phyloP scores from a whole-genome alignment of 2,888 invertebrate genomes.

The Protophormia terraenovae region DNA sequence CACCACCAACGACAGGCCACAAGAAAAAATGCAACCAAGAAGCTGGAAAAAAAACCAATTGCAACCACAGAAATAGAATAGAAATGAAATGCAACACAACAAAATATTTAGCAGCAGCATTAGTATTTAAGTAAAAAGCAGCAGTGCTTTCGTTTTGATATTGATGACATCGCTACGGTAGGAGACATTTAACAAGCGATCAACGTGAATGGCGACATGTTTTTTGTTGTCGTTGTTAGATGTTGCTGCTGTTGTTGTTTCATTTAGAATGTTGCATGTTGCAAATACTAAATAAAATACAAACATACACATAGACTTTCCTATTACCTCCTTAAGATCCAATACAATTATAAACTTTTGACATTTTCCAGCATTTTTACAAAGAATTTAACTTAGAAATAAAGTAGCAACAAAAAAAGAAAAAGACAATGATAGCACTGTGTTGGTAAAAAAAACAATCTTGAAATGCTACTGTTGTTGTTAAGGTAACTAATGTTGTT shows the following conservation, averaged over 20 bases:
- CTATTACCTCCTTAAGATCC: neutral
- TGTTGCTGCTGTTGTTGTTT: constrained; percentile 41
- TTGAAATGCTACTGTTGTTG: constrained; percentile 40
- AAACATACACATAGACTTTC: neutral
- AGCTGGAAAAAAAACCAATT: neutral
- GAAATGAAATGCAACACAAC: neutral
- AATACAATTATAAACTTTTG: constrained; percentile 65
- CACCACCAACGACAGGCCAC: constrained; percentile 9
- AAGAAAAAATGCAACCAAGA: constrained; percentile 16
- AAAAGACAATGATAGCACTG: constrained; percentile 13
- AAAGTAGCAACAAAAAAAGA: neutral
- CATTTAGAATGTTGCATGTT: constrained; percentile 69
- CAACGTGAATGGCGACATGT: constrained; percentile 71
- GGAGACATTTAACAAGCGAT: constrained; percentile 71
- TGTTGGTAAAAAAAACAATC: constrained; percentile 3
- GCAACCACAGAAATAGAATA: constrained; percentile 23
- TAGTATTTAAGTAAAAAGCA: neutral
- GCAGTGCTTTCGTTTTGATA: constrained; percentile 68
- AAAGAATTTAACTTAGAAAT: constrained; percentile 21
- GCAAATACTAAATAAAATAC: constrained; percentile 53
- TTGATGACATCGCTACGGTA: constrained; percentile 71
- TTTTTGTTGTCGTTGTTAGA: constrained; percentile 36
- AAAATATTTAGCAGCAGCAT: too few relatives aligned
- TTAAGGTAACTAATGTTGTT: constrained; percentile 4
- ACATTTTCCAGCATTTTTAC: constrained; percentile 57